phyloP scores from a whole-genome alignment of 2,113 vertebrate species.

The Cyanoliseus patagonus region DNA sequence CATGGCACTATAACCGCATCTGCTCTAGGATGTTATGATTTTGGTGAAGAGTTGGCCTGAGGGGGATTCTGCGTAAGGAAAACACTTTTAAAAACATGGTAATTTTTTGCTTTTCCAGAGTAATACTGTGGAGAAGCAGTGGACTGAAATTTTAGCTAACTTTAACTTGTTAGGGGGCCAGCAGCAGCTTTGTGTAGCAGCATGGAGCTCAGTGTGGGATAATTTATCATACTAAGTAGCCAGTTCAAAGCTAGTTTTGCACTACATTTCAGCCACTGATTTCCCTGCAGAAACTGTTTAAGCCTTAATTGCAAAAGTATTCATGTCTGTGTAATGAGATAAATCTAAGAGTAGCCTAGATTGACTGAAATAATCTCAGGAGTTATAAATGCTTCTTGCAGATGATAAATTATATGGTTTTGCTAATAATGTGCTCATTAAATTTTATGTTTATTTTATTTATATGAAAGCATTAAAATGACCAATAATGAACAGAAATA shows the following conservation, averaged over 20 bases:
- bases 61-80: neutral
- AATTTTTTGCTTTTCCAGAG: neutral
- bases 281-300: neutral
- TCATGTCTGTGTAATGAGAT: neutral
- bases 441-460: neutral
- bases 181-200: neutral
- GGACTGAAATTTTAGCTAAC: neutral
- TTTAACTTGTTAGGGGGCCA: neutral
- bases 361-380: neutral
- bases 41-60: rapidly evolving
- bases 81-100: neutral
- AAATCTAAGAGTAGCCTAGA: neutral
- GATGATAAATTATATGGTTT: neutral
- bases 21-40: neutral
- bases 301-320: neutral
- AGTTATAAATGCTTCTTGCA: neutral
- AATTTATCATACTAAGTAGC: neutral
- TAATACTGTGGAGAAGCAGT: neutral
- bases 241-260: neutral
- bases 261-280: neutral
- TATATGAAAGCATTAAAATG: neutral
- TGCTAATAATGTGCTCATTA: neutral
- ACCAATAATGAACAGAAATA: neutral
- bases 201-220: neutral
- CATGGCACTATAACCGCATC: neutral